Conservation (phyloP, 2,888 invertebrate species). For the Amphipyra berbera region DNA sequence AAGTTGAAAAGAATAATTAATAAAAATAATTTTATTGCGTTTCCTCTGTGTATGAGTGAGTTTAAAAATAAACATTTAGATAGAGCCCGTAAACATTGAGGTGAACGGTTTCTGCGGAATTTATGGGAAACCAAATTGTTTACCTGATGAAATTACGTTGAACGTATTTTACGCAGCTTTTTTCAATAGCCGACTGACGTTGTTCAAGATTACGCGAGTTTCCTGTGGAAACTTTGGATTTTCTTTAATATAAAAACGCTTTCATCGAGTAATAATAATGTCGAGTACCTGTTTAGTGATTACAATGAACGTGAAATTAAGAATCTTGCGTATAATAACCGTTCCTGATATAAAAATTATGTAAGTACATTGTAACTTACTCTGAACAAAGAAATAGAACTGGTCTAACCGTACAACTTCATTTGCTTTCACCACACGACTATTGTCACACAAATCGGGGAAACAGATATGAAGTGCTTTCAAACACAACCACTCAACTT, state of each 20-base stretch:
- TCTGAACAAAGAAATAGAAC: constrained; percentile 12
- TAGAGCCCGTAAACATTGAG: constrained; percentile 74
- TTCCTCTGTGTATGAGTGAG: constrained; percentile 62
- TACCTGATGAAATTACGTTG: constrained; percentile 56
- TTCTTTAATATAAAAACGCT: constrained; percentile 3
- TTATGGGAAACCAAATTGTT: constrained; percentile 60
- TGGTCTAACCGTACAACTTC: constrained; percentile 51
- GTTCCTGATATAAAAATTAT: constrained; percentile 8
- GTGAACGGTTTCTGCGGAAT: constrained; percentile 69
- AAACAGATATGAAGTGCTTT: constrained; percentile 39
- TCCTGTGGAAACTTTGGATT: constrained; percentile 19
- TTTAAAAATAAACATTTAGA: constrained; percentile 71
- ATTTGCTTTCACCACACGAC: constrained; percentile 63
- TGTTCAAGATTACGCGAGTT: constrained; percentile 29
- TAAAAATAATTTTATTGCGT: constrained; percentile 72
- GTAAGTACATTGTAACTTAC: neutral
- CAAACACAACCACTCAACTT: constrained; percentile 48
- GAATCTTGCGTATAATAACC: constrained; percentile 6
- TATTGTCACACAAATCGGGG: constrained; percentile 64
- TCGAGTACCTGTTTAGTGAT: no score
- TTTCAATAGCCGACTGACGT: constrained; percentile 34
- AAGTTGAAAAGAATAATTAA: constrained; percentile 76
- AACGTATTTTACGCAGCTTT: constrained; percentile 43
- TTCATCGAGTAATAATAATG: neutral
- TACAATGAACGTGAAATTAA: neutral